phyloP scores from a whole-genome alignment of 2,888 invertebrate species.

The Erannis defoliaria region DNA sequence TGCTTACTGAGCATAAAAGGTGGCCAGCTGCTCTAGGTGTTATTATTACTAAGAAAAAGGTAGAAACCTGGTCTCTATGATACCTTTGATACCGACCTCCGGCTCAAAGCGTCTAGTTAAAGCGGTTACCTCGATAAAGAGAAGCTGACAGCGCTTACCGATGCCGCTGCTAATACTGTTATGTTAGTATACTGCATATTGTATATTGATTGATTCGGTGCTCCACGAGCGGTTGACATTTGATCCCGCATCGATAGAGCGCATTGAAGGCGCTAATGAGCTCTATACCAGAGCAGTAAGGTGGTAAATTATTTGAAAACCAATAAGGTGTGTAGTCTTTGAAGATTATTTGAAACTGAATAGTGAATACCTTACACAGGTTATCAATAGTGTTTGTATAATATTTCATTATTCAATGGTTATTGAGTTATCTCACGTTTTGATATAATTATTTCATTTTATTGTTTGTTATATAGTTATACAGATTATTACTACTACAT shows the following conservation, averaged over 20 bases:
- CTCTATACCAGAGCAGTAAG: neutral
- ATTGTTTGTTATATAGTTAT: too few species aligned
- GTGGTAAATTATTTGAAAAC: neutral
- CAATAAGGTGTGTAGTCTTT: neutral
- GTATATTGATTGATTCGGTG: conserved; percentile 1
- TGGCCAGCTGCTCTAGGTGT: too few species aligned
- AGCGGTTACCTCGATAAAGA: neutral
- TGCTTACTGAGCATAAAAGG: too few species aligned
- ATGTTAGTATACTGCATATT: too few species aligned
- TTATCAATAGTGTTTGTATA: too few species aligned
- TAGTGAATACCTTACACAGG: too few species aligned
- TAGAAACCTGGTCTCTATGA: too few species aligned
- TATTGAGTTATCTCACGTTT: too few species aligned
- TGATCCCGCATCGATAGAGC: neutral
- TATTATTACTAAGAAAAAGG: too few species aligned
- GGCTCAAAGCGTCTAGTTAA: neutral
- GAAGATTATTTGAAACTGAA: neutral
- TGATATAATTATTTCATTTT: too few species aligned
- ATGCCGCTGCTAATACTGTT: neutral
- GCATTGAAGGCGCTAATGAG: neutral
- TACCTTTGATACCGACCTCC: neutral
- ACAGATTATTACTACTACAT: too few species aligned
- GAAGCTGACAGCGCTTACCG: neutral
- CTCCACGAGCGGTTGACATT: neutral
- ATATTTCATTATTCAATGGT: too few species aligned